A percentile compares a stretch with the other conserved stretches of the same genome.
Conservation (phyloP, 2,113 vertebrate genomes). For the Agelaius phoeniceus region DNA sequence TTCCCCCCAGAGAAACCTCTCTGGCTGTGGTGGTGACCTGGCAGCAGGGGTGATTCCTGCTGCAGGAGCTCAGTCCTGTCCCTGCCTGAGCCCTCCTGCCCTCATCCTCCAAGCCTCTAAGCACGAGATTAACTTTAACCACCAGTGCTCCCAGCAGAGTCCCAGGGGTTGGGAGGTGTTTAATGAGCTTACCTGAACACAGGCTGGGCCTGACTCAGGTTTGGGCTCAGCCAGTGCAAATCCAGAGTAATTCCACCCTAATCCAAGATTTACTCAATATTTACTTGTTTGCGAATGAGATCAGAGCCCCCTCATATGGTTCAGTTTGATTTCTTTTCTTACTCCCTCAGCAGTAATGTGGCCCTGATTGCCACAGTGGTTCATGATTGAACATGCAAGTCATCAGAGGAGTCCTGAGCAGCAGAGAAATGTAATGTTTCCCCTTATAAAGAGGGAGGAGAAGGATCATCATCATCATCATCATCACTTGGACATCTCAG, state of each 20-base stretch:
- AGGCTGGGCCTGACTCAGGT: neutral
- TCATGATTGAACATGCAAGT: neutral
- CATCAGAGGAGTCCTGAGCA: neutral
- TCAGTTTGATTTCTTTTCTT: neutral
- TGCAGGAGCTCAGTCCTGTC: neutral
- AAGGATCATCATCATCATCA: neutral
- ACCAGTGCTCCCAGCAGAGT: neutral
- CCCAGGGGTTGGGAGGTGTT: neutral
- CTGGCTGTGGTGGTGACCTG: neutral
- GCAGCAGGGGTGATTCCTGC: neutral
- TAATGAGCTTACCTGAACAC: slow-evolving; percentile 28
- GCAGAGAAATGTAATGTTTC: neutral
- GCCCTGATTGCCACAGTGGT: neutral
- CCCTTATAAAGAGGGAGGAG: neutral
- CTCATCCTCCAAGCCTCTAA: slow-evolving; percentile 16
- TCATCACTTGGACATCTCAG: neutral
- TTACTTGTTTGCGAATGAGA: slow-evolving; percentile 10
- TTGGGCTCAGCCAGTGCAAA: slow-evolving; percentile 3
- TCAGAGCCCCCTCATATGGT: neutral
- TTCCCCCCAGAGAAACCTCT: neutral
- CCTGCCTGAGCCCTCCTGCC: neutral
- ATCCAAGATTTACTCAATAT: slow-evolving; percentile 14
- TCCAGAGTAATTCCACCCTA: slow-evolving; percentile 23
- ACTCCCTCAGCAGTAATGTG: neutral
- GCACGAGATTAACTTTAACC: neutral